Evolutionary conservation across 1,140 invertebrate species (phyloP), one percentile per base, ranked within the genome.

Genomic region (Lepidurus packardi): DNA sequence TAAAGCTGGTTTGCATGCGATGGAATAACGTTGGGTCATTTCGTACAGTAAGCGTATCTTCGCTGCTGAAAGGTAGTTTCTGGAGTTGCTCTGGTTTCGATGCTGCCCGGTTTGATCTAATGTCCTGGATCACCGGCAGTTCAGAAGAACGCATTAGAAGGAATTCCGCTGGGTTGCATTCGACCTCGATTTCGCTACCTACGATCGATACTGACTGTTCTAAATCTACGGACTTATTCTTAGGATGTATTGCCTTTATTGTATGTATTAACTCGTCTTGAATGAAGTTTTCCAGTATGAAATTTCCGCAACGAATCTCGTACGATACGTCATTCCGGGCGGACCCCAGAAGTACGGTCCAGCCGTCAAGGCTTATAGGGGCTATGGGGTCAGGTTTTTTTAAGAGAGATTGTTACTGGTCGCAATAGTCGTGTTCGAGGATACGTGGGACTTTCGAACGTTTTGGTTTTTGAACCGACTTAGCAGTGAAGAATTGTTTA

Each of bases 111-210:
- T 47, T 45, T 9, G 74, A 74, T 10, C 78, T 42, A 21, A 47
- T 16, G 47, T 78, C 78, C 43, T 78, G 73, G 0, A 78, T 78
- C 24, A 78, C 78, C 21, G 78, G 78, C 44, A 78, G 43, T 10
- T 78, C 78, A 75, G 78, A 41, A 24, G 78, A 78, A 24, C 75
- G 43, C 78, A 78, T 78, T 25, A 78, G n/a, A 75, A 75, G 75
- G 73, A 78, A 78, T 34, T 78, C 74, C 13, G 43, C 75, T 44
- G 78, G 78, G 42, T 78, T 78, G 78, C 75, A 78, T 8, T 74
- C 78, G 16, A 78, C 78, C 45, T 75, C 78, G 16, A 78, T 74
- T 78, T 78, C 78, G 34, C 65, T 47, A 2, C 78, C 78, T 7
- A 78, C 78, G 43, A 73, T 43, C n/a, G 78, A 74, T 75, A 78